These are phyloP conservation scores for Sebastes vulpes DNA, from an alignment of 2,797 vertebrate genomes.

Conservation along the genomic window DNA sequence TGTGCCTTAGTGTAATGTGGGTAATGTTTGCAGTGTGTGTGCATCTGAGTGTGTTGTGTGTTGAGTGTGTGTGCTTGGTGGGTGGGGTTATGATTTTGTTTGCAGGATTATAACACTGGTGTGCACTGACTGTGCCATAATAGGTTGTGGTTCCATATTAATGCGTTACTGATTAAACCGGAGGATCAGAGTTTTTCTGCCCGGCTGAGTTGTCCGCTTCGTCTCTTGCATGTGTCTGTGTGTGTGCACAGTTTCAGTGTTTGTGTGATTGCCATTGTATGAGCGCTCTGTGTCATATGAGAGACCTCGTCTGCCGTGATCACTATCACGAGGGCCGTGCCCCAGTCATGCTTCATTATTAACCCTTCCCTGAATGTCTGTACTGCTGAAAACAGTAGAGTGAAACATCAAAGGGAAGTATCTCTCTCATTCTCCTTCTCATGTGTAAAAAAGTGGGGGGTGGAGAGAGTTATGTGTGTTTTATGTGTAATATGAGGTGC, in stretches of 20 bases:
- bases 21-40: background rate
- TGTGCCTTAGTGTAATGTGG: conserved; percentile 7
- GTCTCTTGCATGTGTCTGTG: background rate
- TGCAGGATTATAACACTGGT: background rate
- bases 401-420: conserved; percentile 30
- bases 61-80: background rate
- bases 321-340: conserved; percentile 68
- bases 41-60: background rate
- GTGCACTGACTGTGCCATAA: background rate
- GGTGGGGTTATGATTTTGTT: background rate
- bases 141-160: conserved; percentile 8
- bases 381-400: background rate
- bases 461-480: conserved; percentile 19
- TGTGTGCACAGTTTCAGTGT: background rate
- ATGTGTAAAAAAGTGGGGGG: conserved; percentile 11
- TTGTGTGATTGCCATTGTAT: conserved; percentile 24
- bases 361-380: conserved; percentile 42
- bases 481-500: conserved; percentile 49
- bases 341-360: conserved; percentile 58
- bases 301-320: conserved; percentile 54
- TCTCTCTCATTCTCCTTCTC: conserved; percentile 10
- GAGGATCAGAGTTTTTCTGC: background rate
- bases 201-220: conserved; percentile 3
- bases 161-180: conserved; percentile 38
- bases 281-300: conserved; percentile 75